Evolutionary conservation across 2,113 vertebrate species (phyloP), one percentile per base, ranked within the genome.

Genomic region (Aptenodytes forsteri): DNA sequence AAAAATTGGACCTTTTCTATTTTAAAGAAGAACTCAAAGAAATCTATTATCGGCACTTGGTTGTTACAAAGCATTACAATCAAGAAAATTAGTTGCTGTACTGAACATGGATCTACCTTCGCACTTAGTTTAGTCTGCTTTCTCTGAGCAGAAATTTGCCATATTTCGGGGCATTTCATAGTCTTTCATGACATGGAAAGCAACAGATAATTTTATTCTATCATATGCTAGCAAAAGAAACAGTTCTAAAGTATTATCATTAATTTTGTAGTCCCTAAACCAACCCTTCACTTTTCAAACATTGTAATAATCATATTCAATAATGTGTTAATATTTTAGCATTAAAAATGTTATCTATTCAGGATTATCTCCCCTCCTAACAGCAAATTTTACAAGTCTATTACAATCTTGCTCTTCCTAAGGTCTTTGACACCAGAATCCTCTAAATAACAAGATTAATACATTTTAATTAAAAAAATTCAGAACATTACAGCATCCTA

Each of bases 381-480:
- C 20, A 77, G 71, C 21, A 86, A 20, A 59, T 92, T 72, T 89
- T 87, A 6, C 81, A 89, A 79, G 30, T 79, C 36, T 83, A 12
- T 92, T 90, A 29, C 56, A 75, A 54, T 90, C 40, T 92, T 70
- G 92, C 27, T 83, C 44, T 91, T 93, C 18, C 16, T 58, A 71
- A 69, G 38, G 79, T 75, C 55, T 83, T 86, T 96, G 88, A 95
- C 78, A 49, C 11, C 77, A 83, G 55, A 90, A 64, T 94, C 7
- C 29, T 93, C 44, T 93, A 87, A 92, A 90, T 92, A 65, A 77
- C 21, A 62, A 64, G 7, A 94, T 82, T 22, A 54, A 79, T 79
- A 38, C 3, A 54, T 93, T 98, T 92, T 93, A 91, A 95, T 88
- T 91, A 87, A 90, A 91, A 77, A 67, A 8, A 36, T 90, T 75